Base-by-base conservation (phyloP, 2,797 vertebrate species). In the Gadopsis marmoratus region DNA sequence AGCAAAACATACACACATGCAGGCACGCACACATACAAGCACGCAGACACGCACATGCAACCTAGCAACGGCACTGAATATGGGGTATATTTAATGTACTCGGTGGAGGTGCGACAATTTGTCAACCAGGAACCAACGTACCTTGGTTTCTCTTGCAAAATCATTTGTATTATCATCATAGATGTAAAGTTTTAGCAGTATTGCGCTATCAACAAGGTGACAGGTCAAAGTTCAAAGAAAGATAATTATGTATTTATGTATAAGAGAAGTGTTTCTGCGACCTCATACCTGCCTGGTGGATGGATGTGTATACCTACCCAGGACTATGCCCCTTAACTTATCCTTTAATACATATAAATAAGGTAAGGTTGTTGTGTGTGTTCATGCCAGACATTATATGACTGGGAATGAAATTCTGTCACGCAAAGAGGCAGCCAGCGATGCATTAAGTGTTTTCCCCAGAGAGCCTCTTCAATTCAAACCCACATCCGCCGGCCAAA, bases 41-140 rank as follows among this genome's bases (percentile, higher is more conserved):
- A 48, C 58, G 35, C 56, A 56, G 58, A 62, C 71, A 64, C 31
- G 31, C 66, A 59, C 73, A 45, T 47, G 77, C 82, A 88, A 62
- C 86, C 86, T 86, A 83, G 89, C 89, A 89, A 91, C 91, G 75
- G 63, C 71, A 2, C 56, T 47, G 67, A 61, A 61, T 39, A 41
- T 43, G 37, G 43, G 64, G 55, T 64, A 63, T 4, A 59, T 58
- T 39, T 71, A 48, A 77, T 84, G 76, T 39, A 21, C 74, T 76
- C 53, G 50, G 63, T 10, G 53, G 74, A 53, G 58, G 51, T 16
- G 35, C 51, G 19, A 12, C 0, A 5, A 64, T 70, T 69, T 39
- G 37, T 39, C 35, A 35, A 35, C 35, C 35, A 35, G 35, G 35
- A 35, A 35, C 35, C 35, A 35, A 23, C 10, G 3, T 59, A 33